Evolutionary conservation across 2,888 invertebrate species (phyloP).

Genomic region (Volucella bombylans): DNA sequence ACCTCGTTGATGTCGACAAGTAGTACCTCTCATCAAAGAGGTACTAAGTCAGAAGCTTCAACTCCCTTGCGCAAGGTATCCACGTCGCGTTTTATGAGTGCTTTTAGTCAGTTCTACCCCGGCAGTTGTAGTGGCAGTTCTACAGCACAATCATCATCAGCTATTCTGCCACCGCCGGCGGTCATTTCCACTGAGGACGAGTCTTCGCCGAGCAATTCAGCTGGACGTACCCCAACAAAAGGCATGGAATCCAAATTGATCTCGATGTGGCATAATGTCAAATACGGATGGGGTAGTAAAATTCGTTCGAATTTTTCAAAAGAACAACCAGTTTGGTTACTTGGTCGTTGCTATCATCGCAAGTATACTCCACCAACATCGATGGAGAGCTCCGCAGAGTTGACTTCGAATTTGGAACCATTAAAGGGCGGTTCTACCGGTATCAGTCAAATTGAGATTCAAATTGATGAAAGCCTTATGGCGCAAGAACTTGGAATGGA

Average conservation of each 20-base stretch:
- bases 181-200: constrained; percentile 72
- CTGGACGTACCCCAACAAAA: constrained; percentile 82
- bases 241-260: constrained; percentile 92
- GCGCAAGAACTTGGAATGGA: constrained; percentile 84
- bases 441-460: constrained; percentile 66
- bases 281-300: constrained; percentile 93
- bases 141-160: constrained; percentile 58
- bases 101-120: constrained; percentile 81
- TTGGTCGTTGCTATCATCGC: constrained; percentile 92
- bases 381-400: constrained; percentile 82
- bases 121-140: constrained; percentile 68
- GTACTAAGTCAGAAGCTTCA: constrained; percentile 74
- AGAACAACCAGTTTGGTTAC: constrained; percentile 93
- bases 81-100: constrained; percentile 81
- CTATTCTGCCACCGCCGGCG: constrained; percentile 69
- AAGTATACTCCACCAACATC: constrained; percentile 86
- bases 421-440: constrained; percentile 26
- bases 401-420: constrained; percentile 70
- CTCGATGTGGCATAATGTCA: constrained; percentile 96
- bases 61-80: constrained; percentile 82
- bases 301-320: constrained; percentile 90
- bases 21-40: constrained; percentile 35
- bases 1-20: background rate
- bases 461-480: constrained; percentile 80
- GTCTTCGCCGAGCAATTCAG: constrained; percentile 77